Percentiles rank a stretch among this genome's conserved stretches.
Evolutionary conservation across 2,113 vertebrate genomes (phyloP).

Genomic region (Apeltes quadracus): DNA sequence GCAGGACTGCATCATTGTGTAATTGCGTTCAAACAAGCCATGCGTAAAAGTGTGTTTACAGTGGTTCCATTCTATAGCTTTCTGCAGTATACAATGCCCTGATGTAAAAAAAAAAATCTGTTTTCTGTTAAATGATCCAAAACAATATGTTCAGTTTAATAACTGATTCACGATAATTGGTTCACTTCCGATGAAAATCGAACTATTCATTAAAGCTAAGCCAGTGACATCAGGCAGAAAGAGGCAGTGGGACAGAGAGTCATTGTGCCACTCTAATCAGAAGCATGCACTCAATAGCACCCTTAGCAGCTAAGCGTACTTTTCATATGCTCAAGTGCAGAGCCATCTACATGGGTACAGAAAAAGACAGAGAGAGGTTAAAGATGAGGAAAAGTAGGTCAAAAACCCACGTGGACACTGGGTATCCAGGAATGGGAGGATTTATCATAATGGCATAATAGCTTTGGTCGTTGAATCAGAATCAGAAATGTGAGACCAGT

Average conservation of each 20-base stretch:
- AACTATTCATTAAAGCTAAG: constrained; percentile 21
- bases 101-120: too few relatives aligned
- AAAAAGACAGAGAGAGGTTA: constrained; percentile 40
- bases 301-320: constrained; percentile 64
- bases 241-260: not conserved
- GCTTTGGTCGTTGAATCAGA: constrained; percentile 44
- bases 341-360: constrained; percentile 35
- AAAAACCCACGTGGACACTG: constrained; percentile 56
- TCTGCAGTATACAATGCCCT: too few relatives aligned
- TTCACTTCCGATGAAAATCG: constrained; percentile 1
- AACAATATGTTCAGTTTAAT: not conserved
- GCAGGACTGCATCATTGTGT: not conserved
- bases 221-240: constrained; percentile 12
- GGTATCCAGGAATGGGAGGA: constrained; percentile 37
- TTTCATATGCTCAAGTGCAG: constrained; percentile 70
- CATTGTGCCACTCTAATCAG: constrained; percentile 48
- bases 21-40: not conserved
- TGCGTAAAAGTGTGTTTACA: not conserved
- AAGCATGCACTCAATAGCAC: constrained; percentile 60
- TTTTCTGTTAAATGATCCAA: not conserved
- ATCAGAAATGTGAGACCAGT: not conserved
- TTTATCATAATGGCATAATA: constrained; percentile 40
- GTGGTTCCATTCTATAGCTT: not conserved
- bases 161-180: not conserved
- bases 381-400: constrained; percentile 71